Base-by-base conservation (phyloP, 2,113 vertebrate genomes). In the Chloropsis hardwickii region DNA sequence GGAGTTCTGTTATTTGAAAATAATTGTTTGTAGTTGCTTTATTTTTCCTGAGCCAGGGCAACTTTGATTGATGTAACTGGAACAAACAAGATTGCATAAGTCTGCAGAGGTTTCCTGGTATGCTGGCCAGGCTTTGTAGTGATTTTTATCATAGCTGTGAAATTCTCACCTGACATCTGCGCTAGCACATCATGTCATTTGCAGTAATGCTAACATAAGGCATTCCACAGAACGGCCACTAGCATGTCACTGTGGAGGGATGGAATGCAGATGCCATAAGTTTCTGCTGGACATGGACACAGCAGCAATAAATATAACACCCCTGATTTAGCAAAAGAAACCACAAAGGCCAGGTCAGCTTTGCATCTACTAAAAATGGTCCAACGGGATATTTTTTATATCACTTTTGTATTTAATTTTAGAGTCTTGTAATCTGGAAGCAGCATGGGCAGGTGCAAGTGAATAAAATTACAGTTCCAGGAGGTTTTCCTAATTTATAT, bases 121-220 rank as follows among this genome's bases (percentile, higher is more conserved):
- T 6, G 4, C 62, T 84, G 82, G 76, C 86, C 86, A 95, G 95
- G 40, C 83, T 83, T 86, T 83, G 64, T 90, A 31, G 76, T 88
- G 90, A 71, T 86, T 96, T 90, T 94, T 96, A 78, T 90, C 21
- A 0, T 86, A 81, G 67, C 69, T 60, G 42, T 81, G 93, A 90
- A 88, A 61, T 86, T 92, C 85, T 92, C 88, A 93, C 76, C 92
- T 96, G 90, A 93, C 85, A 74, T 81, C 76, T 72, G 82, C 13
- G 58, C 37, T 24, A 42, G 64, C 67, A 74, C 90, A 86, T 81
- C 51, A 4, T 31, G 76, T 29, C 15, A 1, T 64, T 53, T 88
- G 61, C 82, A 86, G 61, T 53, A 67, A 51, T 37, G 80, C 60
- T 25, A 86, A 33, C 79, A 50, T 28, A 39, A 61, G 73, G 37